phyloP scores from a whole-genome alignment of 2,113 vertebrate species.

The Osmerus mordax region DNA sequence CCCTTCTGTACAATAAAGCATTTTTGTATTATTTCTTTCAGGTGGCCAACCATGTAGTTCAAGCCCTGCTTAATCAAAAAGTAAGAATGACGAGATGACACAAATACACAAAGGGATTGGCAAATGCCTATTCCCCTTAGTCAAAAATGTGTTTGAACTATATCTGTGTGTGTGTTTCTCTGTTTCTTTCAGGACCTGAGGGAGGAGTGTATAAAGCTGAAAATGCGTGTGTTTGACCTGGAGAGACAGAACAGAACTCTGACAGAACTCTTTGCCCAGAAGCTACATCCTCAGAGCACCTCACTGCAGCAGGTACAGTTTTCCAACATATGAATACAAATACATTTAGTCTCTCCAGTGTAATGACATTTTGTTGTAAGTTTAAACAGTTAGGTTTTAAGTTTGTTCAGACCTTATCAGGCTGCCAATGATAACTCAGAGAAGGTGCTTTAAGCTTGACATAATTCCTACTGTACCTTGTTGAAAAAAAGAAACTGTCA shows the following conservation, averaged over 20 bases:
- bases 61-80: conserved; percentile 80
- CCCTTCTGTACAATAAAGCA: neutral
- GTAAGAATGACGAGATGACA: conserved; percentile 50
- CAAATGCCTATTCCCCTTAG: too few relatives aligned
- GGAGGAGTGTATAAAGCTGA: conserved; percentile 82
- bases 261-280: conserved; percentile 77
- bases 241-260: conserved; percentile 80
- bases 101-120: too few relatives aligned
- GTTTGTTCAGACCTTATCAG: too few relatives aligned
- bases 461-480: too few relatives aligned
- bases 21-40: conserved; percentile 30
- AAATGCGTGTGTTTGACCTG: conserved; percentile 80
- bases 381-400: too few relatives aligned
- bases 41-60: conserved; percentile 84
- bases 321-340: too few relatives aligned
- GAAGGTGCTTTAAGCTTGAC: too few relatives aligned
- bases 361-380: too few relatives aligned
- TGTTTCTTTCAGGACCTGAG: conserved; percentile 71
- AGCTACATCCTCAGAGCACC: conserved; percentile 66
- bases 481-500: too few relatives aligned
- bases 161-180: conserved; percentile 6
- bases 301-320: conserved; percentile 64
- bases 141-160: too few relatives aligned
- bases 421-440: too few relatives aligned
- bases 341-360: too few relatives aligned